Percentiles rank a stretch among this genome's conserved stretches.
Evolutionary conservation across 2,888 invertebrate genomes (phyloP).

Genomic region (Napeogenes inachia): DNA sequence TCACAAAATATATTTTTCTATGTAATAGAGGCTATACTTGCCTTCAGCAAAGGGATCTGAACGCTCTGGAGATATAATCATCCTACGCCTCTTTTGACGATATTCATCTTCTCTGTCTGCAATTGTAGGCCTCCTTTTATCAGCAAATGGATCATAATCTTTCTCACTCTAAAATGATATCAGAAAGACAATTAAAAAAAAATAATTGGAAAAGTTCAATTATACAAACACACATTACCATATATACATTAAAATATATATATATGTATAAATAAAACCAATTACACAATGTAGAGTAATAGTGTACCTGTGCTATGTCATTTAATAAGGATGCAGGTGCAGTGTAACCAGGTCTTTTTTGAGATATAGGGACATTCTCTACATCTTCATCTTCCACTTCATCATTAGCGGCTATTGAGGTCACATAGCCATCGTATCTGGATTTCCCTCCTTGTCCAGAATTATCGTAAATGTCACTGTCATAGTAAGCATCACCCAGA

Average conservation of each 20-base stretch:
- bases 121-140: slow-evolving; percentile 92
- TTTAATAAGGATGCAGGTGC: slow-evolving; percentile 93
- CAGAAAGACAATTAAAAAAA: neutral
- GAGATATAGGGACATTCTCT: slow-evolving; percentile 83
- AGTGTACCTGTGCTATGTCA: slow-evolving; percentile 88
- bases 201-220: neutral
- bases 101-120: slow-evolving; percentile 99
- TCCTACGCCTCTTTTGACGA: slow-evolving; percentile 89
- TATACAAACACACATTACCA: neutral
- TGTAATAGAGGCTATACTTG: slow-evolving; percentile 66
- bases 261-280: neutral
- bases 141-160: slow-evolving; percentile 96
- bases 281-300: slow-evolving; percentile 8
- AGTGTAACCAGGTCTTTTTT: slow-evolving; percentile 87
- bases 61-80: slow-evolving; percentile 97
- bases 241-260: no score
- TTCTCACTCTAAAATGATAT: slow-evolving; percentile 84
- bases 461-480: slow-evolving; percentile 95
- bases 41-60: slow-evolving; percentile 99
- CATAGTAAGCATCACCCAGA: slow-evolving; percentile 91
- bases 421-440: slow-evolving; percentile 95
- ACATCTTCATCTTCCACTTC: slow-evolving; percentile 96
- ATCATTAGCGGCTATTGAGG: slow-evolving; percentile 97
- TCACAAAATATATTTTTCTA: neutral
- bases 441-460: slow-evolving; percentile 80